Conservation (phyloP, 2,797 vertebrate species). For the Leuciscus waleckii region DNA sequence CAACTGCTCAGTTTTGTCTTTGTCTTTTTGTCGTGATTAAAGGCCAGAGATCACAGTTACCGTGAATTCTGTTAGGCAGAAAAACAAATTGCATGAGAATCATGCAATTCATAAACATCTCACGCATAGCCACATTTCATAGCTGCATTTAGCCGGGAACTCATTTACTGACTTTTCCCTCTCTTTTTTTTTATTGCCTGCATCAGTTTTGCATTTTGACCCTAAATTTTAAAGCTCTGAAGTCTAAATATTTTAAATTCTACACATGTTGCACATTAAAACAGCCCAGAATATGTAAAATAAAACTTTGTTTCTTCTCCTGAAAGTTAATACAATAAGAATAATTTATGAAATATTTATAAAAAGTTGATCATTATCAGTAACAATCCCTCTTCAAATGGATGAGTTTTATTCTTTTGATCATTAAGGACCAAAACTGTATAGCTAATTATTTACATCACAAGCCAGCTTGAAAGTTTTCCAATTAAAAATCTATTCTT, state of each 20-base stretch:
- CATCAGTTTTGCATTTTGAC: not conserved
- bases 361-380: constrained; percentile 15
- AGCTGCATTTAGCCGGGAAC: not conserved
- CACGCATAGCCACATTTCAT: not conserved
- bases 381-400: constrained; percentile 16
- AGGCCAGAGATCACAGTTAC: constrained; percentile 35
- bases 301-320: not conserved
- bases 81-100: constrained; percentile 24
- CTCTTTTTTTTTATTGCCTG: not conserved
- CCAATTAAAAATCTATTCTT: constrained; percentile 76
- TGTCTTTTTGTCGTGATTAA: constrained; percentile 6
- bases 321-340: constrained; percentile 6
- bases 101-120: constrained; percentile 34
- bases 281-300: constrained; percentile 3
- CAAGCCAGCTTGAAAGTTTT: constrained; percentile 63
- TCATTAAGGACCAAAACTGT: constrained; percentile 58
- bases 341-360: not conserved
- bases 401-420: constrained; percentile 60
- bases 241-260: constrained; percentile 3
- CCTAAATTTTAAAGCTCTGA: not conserved
- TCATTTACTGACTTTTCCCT: not conserved
- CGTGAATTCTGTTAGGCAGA: constrained; percentile 24
- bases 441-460: constrained; percentile 69
- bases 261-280: constrained; percentile 2
- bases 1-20: constrained; percentile 42